Evolutionary conservation across 2,888 invertebrate genomes (phyloP).

Genomic region (Cepaea hortensis): DNA sequence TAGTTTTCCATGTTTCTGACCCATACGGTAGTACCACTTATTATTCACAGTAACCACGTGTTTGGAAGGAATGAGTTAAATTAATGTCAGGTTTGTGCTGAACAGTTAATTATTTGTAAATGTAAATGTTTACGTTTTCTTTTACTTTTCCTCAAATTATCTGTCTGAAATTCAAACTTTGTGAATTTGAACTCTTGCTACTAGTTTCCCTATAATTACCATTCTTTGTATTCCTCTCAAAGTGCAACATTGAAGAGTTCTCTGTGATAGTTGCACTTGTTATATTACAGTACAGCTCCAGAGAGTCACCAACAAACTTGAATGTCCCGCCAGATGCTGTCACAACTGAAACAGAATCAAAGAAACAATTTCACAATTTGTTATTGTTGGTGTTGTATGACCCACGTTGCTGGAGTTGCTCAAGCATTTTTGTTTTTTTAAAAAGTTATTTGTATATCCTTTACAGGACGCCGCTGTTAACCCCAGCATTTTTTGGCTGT

Average conservation of each 20-base stretch:
- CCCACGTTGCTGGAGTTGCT: too few relatives aligned
- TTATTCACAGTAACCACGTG: too few relatives aligned
- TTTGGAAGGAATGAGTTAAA: too few relatives aligned
- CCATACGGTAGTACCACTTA: too few relatives aligned
- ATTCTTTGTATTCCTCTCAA: slow-evolving; percentile 34
- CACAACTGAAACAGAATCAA: slow-evolving; percentile 56
- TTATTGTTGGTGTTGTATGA: not conserved
- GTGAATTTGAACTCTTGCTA: not conserved
- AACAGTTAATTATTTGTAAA: not conserved
- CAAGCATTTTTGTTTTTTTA: too few relatives aligned
- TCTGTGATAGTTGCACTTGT: slow-evolving; percentile 59
- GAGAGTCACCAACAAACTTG: slow-evolving; percentile 61
- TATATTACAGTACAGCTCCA: slow-evolving; percentile 64
- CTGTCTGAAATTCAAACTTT: not conserved
- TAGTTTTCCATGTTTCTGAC: too few relatives aligned
- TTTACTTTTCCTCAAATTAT: too few relatives aligned
- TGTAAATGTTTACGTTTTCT: not conserved
- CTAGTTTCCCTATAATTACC: not conserved
- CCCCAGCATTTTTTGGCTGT: too few relatives aligned
- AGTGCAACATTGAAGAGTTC: slow-evolving; percentile 59
- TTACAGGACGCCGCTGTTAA: too few relatives aligned
- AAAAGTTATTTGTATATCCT: too few relatives aligned
- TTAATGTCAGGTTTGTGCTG: too few relatives aligned
- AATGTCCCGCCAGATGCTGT: slow-evolving; percentile 58
- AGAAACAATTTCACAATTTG: not conserved